These are phyloP conservation scores for Montipora foliosa DNA, from an alignment of 64 coral and sea anemone genomes.

Conservation along the genomic window DNA sequence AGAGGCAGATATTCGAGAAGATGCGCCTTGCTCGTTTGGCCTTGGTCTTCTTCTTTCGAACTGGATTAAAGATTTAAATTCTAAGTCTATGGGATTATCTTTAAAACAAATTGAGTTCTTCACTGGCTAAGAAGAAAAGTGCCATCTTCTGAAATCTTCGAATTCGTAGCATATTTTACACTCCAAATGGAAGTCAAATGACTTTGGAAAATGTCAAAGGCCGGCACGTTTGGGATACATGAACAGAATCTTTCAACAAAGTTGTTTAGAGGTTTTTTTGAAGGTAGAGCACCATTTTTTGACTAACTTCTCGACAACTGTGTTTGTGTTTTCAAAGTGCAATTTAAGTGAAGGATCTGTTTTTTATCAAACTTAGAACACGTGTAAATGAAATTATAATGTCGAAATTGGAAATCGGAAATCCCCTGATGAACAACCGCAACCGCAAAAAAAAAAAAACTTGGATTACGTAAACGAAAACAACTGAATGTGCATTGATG, in stretches of 20 bases:
- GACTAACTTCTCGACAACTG: too few species aligned
- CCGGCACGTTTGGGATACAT: not conserved
- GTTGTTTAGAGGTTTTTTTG: too few species aligned
- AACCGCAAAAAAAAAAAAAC: not conserved
- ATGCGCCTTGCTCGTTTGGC: not conserved
- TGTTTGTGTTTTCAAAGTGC: too few species aligned
- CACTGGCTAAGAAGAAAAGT: too few species aligned
- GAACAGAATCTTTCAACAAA: not conserved
- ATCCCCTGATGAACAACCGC: not conserved
- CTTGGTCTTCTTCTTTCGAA: not conserved
- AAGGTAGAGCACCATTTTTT: too few species aligned
- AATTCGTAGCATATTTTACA: not conserved
- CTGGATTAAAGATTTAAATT: not conserved
- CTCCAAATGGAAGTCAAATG: not conserved
- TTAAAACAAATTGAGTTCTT: not conserved
- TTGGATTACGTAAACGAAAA: not conserved
- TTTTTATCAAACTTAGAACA: conserved; percentile 30
- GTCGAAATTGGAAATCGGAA: conserved; percentile 26
- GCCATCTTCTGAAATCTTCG: not conserved
- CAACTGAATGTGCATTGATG: not conserved
- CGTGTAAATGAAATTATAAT: conserved; percentile 32
- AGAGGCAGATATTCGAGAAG: not conserved
- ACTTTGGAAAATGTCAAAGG: not conserved
- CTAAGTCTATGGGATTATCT: not conserved
- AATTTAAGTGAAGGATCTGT: not conserved